Percentiles rank a stretch among this genome's conserved stretches.
Evolutionary conservation across 2,113 vertebrate species (phyloP).

Genomic region (Corythoichthys haematopterus): DNA sequence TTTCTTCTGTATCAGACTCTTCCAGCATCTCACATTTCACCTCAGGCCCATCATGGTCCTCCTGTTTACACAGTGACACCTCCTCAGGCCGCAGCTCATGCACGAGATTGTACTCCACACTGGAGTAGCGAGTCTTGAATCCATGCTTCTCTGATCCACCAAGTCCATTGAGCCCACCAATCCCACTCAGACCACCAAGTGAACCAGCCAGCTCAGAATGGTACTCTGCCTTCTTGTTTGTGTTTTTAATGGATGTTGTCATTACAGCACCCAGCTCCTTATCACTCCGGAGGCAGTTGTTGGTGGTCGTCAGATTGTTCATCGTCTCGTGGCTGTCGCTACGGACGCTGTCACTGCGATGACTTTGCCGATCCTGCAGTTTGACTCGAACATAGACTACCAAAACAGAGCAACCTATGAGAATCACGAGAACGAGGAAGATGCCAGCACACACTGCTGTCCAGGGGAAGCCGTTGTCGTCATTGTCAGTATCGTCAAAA

Average conservation of each 20-base stretch:
- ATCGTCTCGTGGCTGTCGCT: constrained; percentile 88
- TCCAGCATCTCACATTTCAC: constrained; percentile 79
- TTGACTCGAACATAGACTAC: constrained; percentile 84
- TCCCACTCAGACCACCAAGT: constrained; percentile 56
- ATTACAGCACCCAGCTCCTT: constrained; percentile 86
- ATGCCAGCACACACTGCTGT: constrained; percentile 85
- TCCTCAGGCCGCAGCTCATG: constrained; percentile 85
- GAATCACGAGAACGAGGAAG: constrained; percentile 84
- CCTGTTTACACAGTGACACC: constrained; percentile 62
- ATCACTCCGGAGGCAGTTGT: constrained; percentile 84
- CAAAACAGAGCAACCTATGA: constrained; percentile 84
- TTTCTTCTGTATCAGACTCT: constrained; percentile 75
- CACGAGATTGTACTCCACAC: constrained; percentile 94
- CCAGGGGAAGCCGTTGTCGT: constrained; percentile 81
- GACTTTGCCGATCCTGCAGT: constrained; percentile 77
- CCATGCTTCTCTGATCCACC: constrained; percentile 76
- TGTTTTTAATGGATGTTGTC: constrained; percentile 92
- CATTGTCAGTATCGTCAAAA: constrained; percentile 55
- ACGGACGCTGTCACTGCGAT: constrained; percentile 72
- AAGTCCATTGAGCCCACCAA: constrained; percentile 48
- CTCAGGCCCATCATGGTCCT: constrained; percentile 75
- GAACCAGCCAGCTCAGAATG: constrained; percentile 76
- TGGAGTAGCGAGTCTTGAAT: constrained; percentile 84
- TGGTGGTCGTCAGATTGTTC: constrained; percentile 89
- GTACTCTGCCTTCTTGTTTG: constrained; percentile 94